phyloP scores from a whole-genome alignment of 2,888 invertebrate species.

The Myopa testacea region DNA sequence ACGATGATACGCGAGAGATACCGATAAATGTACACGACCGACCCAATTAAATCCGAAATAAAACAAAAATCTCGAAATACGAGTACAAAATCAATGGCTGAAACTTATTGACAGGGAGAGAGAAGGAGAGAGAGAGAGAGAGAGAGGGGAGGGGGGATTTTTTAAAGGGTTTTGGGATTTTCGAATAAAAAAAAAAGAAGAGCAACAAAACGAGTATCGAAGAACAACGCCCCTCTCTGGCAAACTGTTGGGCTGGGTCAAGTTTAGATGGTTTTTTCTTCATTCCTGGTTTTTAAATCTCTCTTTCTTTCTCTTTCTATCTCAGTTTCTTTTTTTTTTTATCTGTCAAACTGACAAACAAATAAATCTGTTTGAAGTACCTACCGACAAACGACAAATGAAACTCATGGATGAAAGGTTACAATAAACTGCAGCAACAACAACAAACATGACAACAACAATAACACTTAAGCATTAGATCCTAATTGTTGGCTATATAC shows the following conservation, averaged over 20 bases:
- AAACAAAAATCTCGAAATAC: not conserved
- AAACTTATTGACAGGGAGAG: no score
- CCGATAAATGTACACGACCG: not conserved
- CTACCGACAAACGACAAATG: not conserved
- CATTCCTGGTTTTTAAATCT: not conserved
- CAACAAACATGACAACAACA: not conserved
- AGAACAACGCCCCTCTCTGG: not conserved
- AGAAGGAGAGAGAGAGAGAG: not conserved
- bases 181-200: no score
- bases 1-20: conserved; percentile 23
- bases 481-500: not conserved
- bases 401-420: not conserved
- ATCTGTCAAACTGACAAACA: conserved; percentile 31
- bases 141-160: no score
- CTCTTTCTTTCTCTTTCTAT: not conserved
- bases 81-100: no score
- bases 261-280: not conserved
- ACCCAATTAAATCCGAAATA: conserved; percentile 30
- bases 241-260: conserved; percentile 8
- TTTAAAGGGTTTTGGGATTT: no score
- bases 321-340: not conserved
- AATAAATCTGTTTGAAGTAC: conserved; percentile 24
- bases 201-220: no score
- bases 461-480: not conserved
- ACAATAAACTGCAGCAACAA: conserved; percentile 1